Conservation (phyloP, 2,888 invertebrate species). For the Gryllus longicercus region DNA sequence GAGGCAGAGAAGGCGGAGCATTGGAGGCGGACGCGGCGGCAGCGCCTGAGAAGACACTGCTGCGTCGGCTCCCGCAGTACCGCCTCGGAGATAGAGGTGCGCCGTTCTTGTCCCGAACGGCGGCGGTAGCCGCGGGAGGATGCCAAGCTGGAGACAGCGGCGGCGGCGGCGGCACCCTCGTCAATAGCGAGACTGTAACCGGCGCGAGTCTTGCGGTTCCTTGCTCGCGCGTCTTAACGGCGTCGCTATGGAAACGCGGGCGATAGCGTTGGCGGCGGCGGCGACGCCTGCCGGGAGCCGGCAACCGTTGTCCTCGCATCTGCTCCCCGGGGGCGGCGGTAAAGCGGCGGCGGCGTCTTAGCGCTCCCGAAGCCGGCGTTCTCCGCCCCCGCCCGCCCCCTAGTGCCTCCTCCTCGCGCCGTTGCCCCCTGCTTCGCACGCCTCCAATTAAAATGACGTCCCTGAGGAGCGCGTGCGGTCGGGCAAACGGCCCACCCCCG, state of each 20-base stretch:
- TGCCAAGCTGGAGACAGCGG: background rate
- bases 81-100: background rate
- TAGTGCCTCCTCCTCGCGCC: too few relatives aligned
- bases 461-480: background rate
- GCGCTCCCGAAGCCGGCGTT: too few relatives aligned
- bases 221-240: conserved; percentile 6
- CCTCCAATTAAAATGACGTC: background rate
- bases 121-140: background rate
- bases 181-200: background rate
- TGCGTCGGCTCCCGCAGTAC: background rate
- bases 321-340: background rate
- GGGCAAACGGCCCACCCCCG: background rate
- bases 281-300: background rate
- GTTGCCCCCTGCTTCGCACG: background rate
- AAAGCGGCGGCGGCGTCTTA: background rate
- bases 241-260: conserved; percentile 17
- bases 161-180: background rate
- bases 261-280: background rate
- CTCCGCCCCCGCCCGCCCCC: too few relatives aligned
- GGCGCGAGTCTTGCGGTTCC: background rate
- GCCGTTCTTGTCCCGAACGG: background rate
- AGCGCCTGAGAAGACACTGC: background rate
- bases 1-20: background rate
- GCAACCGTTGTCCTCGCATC: conserved; percentile 17
- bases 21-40: background rate